Conservation (phyloP, 2,888 invertebrate species). For the Macrosoma leucophasiata region DNA sequence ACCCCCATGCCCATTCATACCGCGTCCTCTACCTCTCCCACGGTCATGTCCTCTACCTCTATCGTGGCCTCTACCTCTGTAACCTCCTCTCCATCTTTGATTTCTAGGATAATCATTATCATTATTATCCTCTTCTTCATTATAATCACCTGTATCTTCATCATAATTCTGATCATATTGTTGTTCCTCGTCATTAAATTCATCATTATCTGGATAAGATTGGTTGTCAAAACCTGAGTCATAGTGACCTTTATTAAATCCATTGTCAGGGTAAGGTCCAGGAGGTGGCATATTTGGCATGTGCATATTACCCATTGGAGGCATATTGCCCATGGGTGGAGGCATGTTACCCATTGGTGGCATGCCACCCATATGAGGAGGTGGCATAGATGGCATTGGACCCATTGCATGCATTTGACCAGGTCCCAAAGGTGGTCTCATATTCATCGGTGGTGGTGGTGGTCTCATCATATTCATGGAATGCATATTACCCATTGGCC, state of each 20-base stretch:
- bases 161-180: constrained; percentile 45
- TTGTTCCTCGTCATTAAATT: constrained; percentile 45
- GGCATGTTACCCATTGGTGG: constrained; percentile 35
- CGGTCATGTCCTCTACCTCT: constrained; percentile 54
- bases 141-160: constrained; percentile 45
- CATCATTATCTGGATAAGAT: constrained; percentile 42
- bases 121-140: constrained; percentile 46
- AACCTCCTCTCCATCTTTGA: constrained; percentile 51
- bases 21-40: constrained; percentile 43
- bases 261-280: constrained; percentile 55
- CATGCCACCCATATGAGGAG: constrained; percentile 30
- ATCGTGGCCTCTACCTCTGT: constrained; percentile 39
- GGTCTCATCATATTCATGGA: constrained; percentile 34
- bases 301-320: constrained; percentile 33
- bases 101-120: constrained; percentile 44
- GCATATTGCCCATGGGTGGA: constrained; percentile 34
- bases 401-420: constrained; percentile 29
- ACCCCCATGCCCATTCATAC: constrained; percentile 32
- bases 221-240: constrained; percentile 51
- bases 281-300: constrained; percentile 43
- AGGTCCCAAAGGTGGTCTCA: constrained; percentile 36
- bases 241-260: constrained; percentile 55
- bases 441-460: constrained; percentile 24
- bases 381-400: constrained; percentile 26
- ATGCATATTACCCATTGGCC: constrained; percentile 37